Percentiles rank a stretch among this genome's conserved stretches.
phyloP scores from a whole-genome alignment of 2,113 vertebrate species.

The Bucco capensis region DNA sequence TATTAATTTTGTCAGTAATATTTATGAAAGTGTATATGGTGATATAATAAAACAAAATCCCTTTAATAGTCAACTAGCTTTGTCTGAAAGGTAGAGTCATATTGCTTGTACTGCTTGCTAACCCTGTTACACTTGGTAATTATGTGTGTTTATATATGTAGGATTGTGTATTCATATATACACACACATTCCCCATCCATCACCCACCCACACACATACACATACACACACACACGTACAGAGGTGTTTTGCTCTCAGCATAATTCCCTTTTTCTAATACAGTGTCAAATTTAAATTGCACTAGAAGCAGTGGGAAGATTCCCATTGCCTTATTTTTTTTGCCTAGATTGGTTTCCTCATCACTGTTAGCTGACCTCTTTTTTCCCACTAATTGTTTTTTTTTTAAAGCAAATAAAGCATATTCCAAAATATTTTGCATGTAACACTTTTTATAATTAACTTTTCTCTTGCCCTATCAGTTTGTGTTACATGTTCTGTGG shows the following conservation, averaged over 20 bases:
- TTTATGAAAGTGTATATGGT: not conserved
- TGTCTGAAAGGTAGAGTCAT: not conserved
- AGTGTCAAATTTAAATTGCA: not conserved
- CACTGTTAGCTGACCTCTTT: not conserved
- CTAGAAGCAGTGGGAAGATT: not conserved
- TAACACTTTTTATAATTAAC: not conserved
- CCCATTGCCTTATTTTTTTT: not conserved
- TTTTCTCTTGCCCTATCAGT: not conserved
- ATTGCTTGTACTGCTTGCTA: constrained; percentile 48
- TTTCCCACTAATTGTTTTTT: not conserved
- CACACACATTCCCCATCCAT: constrained; percentile 17
- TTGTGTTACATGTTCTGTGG: constrained; percentile 1
- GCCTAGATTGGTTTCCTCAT: not conserved
- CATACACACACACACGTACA: not conserved
- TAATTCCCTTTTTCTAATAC: not conserved
- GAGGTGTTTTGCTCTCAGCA: not conserved
- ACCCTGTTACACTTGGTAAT: not conserved
- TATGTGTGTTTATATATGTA: constrained; percentile 28
- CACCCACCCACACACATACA: not conserved
- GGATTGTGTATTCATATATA: not conserved
- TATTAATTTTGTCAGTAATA: not conserved
- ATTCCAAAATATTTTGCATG: not conserved
- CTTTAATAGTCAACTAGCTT: not conserved
- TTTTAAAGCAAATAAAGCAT: not conserved
- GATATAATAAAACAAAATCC: not conserved